Evolutionary conservation across 1,140 invertebrate species (phyloP), one percentile per base, ranked within the genome.

Genomic region (Drosophila nannoptera): DNA sequence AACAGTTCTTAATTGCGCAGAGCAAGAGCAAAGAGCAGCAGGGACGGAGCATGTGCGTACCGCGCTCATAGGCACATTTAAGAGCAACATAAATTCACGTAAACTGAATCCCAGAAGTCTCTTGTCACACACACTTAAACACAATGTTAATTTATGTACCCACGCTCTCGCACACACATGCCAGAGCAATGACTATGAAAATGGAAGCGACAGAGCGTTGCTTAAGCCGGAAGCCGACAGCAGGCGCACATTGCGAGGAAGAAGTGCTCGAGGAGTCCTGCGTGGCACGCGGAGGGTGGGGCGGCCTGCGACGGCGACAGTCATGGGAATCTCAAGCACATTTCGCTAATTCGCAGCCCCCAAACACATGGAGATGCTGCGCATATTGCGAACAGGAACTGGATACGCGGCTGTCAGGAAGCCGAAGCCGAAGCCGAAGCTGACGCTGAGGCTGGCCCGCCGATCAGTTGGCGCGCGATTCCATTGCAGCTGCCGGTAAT

Each of bases 71-170:
- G 81, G 86, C 77, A 86, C 6, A 81, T 81, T 84, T 77, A 66
- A 86, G 74, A 71, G 73, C 66, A 75, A 81, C 81, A 86, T 86
- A 86, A 86, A 87, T 87, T 86, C 56, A 68, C 68, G 68, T 64
- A 52, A 78, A 86, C 76, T 81, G 74, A 65, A 86, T 81, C 74
- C 70, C 77, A 75, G 77, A 87, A 86, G 81, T 86, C 82, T 74
- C 81, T 81, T 86, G 81, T 86, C 81, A 86, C 81, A 86, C 77
- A 76, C 73, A 86, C 74, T 86, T 86, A 86, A 75, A 75, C 81
- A 86, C 87, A 86, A 86, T 87, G 81, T 81, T 81, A 86, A 86
- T 86, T 86, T 86, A 86, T 86, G 75, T 86, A 69, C 54, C 53
- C 69, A 68, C 59, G 64, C 56, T 16, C 22, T 64, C n/a, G 12